A percentile compares a stretch with the other conserved stretches of the same genome.
These are phyloP conservation scores for Gymnosoma rotundatum DNA, from an alignment of 2,888 invertebrate species.

Conservation along the genomic window DNA sequence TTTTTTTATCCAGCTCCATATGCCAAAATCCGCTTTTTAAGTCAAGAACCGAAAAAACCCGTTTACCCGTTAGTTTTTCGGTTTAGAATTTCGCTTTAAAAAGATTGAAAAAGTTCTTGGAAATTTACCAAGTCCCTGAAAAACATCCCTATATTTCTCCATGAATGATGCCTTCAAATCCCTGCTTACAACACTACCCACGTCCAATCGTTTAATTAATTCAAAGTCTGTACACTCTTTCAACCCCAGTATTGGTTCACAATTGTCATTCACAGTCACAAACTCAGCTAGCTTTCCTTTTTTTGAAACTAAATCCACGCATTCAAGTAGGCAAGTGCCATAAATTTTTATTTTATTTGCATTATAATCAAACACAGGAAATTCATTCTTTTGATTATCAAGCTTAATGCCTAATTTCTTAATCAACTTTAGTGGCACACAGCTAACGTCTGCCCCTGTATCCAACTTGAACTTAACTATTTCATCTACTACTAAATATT, in stretches of 20 bases:
- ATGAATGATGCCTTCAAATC: background rate
- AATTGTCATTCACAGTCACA: background rate
- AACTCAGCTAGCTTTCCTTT: background rate
- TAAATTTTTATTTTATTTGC: background rate
- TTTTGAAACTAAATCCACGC: background rate
- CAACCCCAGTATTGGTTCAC: constrained; percentile 1
- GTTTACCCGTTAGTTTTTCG: too few relatives aligned
- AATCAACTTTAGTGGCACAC: background rate
- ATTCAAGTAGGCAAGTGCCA: background rate
- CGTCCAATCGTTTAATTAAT: background rate
- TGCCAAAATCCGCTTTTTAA: too few relatives aligned
- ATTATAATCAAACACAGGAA: background rate
- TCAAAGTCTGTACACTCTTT: background rate
- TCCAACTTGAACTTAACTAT: background rate
- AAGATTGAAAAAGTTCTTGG: too few relatives aligned
- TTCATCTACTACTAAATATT: background rate
- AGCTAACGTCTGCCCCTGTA: background rate
- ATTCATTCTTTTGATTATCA: background rate
- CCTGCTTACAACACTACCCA: background rate
- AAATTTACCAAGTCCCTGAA: too few relatives aligned
- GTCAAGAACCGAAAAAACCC: too few relatives aligned
- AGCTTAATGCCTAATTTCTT: background rate
- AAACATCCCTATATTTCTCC: too few relatives aligned
- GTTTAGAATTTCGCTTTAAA: too few relatives aligned
- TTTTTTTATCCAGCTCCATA: too few relatives aligned